Evolutionary conservation across 2,113 vertebrate species (phyloP).

Genomic region (Colossoma macropomum): DNA sequence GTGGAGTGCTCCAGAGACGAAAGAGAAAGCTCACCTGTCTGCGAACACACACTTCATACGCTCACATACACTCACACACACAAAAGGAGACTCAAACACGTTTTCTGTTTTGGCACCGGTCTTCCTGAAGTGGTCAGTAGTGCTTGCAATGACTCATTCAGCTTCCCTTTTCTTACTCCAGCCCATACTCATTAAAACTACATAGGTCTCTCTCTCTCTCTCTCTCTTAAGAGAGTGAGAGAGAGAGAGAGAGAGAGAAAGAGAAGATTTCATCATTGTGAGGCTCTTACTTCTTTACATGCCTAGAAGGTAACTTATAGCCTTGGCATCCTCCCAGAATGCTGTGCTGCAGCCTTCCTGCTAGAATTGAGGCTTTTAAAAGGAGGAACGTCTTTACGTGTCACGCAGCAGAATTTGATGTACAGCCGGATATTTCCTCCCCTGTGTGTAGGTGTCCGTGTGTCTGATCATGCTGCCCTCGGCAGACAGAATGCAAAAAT

Average conservation of each 20-base stretch:
- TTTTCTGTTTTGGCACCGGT: neutral
- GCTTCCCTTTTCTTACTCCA: neutral
- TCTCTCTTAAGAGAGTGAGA: too few relatives aligned
- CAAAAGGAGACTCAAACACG: neutral
- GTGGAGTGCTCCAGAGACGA: conserved; percentile 23
- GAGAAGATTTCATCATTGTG: conserved; percentile 2
- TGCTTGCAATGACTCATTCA: conserved; percentile 26
- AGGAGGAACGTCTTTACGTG: neutral
- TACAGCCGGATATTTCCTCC: neutral
- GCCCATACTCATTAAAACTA: conserved; percentile 18
- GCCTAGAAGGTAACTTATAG: conserved; percentile 16
- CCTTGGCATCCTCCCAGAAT: conserved; percentile 28
- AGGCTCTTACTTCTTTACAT: conserved; percentile 24
- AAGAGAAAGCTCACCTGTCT: conserved; percentile 24
- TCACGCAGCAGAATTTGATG: neutral
- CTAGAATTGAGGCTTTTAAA: conserved; percentile 14
- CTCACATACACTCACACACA: conserved; percentile 22
- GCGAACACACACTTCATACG: neutral
- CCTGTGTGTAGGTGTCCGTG: neutral
- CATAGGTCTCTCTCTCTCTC: conserved; percentile 9
- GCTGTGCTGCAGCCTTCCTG: neutral
- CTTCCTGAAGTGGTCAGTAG: neutral
- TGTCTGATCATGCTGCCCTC: conserved; percentile 1
- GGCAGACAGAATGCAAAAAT: conserved; percentile 14
- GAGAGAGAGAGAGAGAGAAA: too few relatives aligned